Percentiles rank a stretch among this genome's conserved stretches.
phyloP scores from a whole-genome alignment of 2,797 vertebrate species.

The Acanthurus tractus region DNA sequence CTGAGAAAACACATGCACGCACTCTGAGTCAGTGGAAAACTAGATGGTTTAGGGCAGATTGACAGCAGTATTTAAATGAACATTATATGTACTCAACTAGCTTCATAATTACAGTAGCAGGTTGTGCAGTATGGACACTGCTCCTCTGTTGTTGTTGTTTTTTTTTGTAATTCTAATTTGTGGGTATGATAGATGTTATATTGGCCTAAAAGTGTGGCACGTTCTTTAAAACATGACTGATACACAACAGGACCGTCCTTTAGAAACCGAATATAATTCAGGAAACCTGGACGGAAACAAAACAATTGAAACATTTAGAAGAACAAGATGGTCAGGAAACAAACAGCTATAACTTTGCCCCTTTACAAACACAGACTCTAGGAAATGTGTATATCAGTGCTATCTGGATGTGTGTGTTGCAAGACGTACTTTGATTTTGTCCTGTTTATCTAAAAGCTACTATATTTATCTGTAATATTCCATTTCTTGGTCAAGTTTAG shows the following conservation, averaged over 20 bases:
- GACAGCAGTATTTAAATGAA: slow-evolving; percentile 32
- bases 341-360: slow-evolving; percentile 14
- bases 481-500: background rate
- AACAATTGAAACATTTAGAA: slow-evolving; percentile 55
- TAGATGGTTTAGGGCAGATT: slow-evolving; percentile 31
- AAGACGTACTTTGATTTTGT: background rate
- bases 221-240: background rate
- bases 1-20: slow-evolving; percentile 40
- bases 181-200: slow-evolving; percentile 16
- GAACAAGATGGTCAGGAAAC: slow-evolving; percentile 44
- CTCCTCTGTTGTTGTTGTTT: background rate
- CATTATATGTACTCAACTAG: slow-evolving; percentile 11
- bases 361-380: slow-evolving; percentile 40
- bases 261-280: slow-evolving; percentile 27
- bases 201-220: background rate
- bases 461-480: background rate
- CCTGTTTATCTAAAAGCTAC: background rate
- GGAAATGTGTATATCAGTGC: background rate
- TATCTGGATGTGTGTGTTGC: background rate
- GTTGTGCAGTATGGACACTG: background rate
- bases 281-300: slow-evolving; percentile 59
- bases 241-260: background rate
- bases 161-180: slow-evolving; percentile 33
- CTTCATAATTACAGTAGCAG: background rate
- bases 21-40: slow-evolving; percentile 61